These are phyloP conservation scores for Stomatorhinus ivindoensis DNA, from an alignment of 2,113 vertebrate genomes.

Conservation along the genomic window DNA sequence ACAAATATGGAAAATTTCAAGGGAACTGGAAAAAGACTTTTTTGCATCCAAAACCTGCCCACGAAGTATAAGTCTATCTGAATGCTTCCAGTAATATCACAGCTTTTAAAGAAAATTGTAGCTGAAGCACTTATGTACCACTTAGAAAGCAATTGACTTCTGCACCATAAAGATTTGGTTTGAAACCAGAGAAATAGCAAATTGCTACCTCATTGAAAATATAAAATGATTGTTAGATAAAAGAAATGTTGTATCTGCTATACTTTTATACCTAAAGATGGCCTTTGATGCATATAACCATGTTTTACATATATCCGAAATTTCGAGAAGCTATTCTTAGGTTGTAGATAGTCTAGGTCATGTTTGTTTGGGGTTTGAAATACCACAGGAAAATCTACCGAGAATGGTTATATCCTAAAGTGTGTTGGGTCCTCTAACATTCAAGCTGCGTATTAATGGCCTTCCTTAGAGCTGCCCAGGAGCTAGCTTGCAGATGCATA, in stretches of 20 bases:
- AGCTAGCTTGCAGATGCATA: not conserved
- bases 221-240: not conserved
- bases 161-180: not conserved
- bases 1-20: not conserved
- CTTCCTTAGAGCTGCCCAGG: not conserved
- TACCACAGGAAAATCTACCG: not conserved
- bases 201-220: not conserved
- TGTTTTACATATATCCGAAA: not conserved
- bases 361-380: not conserved
- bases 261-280: not conserved
- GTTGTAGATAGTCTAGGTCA: not conserved
- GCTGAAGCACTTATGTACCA: not conserved
- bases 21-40: not conserved
- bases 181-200: not conserved
- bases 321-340: not conserved
- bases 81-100: not conserved
- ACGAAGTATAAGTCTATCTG: not conserved
- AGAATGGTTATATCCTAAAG: not conserved
- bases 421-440: not conserved
- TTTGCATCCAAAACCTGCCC: not conserved
- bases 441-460: not conserved
- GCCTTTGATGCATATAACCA: not conserved
- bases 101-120: conserved; percentile 5
- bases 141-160: conserved; percentile 9
- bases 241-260: not conserved